These are phyloP conservation scores for Rhinopomastus cyanomelas DNA, from an alignment of 2,113 vertebrate species.

Conservation along the genomic window DNA sequence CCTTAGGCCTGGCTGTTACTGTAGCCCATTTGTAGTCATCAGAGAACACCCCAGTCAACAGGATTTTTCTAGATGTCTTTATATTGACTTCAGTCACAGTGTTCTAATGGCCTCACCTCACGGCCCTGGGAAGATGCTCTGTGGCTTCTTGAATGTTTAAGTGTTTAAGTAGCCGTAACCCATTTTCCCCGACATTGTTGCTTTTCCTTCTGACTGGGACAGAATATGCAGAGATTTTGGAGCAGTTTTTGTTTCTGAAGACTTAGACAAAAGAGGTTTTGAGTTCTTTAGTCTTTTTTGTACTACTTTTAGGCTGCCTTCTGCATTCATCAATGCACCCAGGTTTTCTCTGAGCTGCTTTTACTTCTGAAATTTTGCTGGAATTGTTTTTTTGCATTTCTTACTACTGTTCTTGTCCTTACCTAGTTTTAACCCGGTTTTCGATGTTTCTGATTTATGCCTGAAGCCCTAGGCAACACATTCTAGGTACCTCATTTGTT, in stretches of 20 bases:
- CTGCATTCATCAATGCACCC: background rate
- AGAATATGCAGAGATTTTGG: background rate
- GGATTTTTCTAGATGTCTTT: background rate
- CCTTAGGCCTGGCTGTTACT: background rate
- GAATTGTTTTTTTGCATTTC: background rate
- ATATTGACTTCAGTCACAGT: background rate
- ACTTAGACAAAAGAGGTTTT: background rate
- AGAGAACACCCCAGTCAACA: accelerated
- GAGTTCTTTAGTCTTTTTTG: background rate
- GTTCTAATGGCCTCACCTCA: background rate
- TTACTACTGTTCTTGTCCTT: background rate
- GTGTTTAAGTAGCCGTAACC: background rate
- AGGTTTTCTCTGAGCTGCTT: background rate
- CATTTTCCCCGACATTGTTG: background rate
- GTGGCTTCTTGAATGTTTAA: background rate
- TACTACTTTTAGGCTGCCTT: background rate
- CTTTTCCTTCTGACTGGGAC: background rate
- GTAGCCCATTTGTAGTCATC: background rate
- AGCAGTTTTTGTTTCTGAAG: background rate
- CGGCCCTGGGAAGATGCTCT: background rate
- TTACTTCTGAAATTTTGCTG: background rate
- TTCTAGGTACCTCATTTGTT: background rate
- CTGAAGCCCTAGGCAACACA: background rate
- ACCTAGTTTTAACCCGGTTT: background rate
- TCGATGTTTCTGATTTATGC: background rate